Base-by-base conservation (phyloP, 2,797 vertebrate genomes). In the Xyrichtys novacula region DNA sequence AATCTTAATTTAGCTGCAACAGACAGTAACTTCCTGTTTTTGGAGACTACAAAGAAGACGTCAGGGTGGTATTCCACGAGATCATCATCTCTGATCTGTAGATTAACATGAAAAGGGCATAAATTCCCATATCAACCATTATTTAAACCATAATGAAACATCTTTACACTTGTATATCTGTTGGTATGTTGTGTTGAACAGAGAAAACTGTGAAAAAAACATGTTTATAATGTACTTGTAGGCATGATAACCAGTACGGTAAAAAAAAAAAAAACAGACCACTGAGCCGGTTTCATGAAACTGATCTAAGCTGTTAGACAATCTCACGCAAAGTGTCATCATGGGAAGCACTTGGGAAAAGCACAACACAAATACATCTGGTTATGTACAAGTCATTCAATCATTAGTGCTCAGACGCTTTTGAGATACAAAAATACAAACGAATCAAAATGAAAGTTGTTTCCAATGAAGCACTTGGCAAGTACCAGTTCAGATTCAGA, bases 1-100 rank as follows among this genome's bases (percentile, higher is more conserved):
- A 26, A 42, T 69, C 53, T 64, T 74, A 71, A n/a, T 81, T 77
- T 74, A 85, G 85, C 82, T 85, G 82, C 78, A 84, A 81, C 64
- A 78, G 56, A 65, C 39, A 11, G 22, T 52, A 77, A 82, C 64
- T 63, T 83, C 46, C 70, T 44, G 53, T 80, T 75, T n/a, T 62
- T 47, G 50, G 50, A 60, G n/a, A 71, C 54, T 23, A 54, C 40
- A 48, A 78, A 68, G 49, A 82, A 52, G 56, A 57, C 74, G 38
- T 69, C 26, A 38, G 28, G 60, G 62, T 40, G 56, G 67, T 22
- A 40, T 65, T 75, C 34, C 59, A 46, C 43, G 60, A 61, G 58
- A 62, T 55, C 23, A 1, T 29, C 46, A 59, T 61, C 42, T 75
- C 67, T 71, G 63, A 61, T 73, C 66, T 58, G 39, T 28, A 36